Evolutionary conservation across 2,888 invertebrate species (phyloP).

Genomic region (Idaea aversata): DNA sequence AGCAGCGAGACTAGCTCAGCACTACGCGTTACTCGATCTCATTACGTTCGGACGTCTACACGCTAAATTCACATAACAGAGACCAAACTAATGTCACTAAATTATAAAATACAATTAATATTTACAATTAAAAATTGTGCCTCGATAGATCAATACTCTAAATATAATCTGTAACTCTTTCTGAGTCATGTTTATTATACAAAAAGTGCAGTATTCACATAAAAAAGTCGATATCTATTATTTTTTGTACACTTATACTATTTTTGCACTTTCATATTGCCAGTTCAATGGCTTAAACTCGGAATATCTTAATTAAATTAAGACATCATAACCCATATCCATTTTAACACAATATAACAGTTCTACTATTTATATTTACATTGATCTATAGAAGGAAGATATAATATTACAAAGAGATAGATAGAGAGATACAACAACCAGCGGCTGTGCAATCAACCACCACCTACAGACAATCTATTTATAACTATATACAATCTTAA

Average conservation of each 20-base stretch:
- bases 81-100: slow-evolving; percentile 62
- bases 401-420: slow-evolving; percentile 62
- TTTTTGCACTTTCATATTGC: slow-evolving; percentile 78
- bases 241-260: slow-evolving; percentile 75
- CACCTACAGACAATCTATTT: slow-evolving; percentile 28
- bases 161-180: slow-evolving; percentile 61
- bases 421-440: slow-evolving; percentile 39
- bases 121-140: slow-evolving; percentile 78
- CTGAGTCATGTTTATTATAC: slow-evolving; percentile 60
- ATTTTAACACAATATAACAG: slow-evolving; percentile 62
- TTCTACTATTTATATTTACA: slow-evolving; percentile 68
- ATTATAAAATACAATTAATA: slow-evolving; percentile 56
- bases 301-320: slow-evolving; percentile 78
- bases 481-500: slow-evolving; percentile 29
- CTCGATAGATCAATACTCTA: slow-evolving; percentile 65
- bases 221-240: slow-evolving; percentile 67
- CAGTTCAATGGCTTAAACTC: slow-evolving; percentile 76
- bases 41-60: slow-evolving; percentile 24
- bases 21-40: slow-evolving; percentile 31
- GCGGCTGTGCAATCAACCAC: slow-evolving; percentile 42
- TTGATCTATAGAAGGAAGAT: slow-evolving; percentile 58
- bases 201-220: slow-evolving; percentile 77
- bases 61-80: slow-evolving; percentile 56
- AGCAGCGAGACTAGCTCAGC: slow-evolving; percentile 33
- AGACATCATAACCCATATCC: slow-evolving; percentile 72